Percentiles rank a stretch among this genome's conserved stretches.
phyloP scores from a whole-genome alignment of 2,113 vertebrate species.

The Larimichthys polyactis region DNA sequence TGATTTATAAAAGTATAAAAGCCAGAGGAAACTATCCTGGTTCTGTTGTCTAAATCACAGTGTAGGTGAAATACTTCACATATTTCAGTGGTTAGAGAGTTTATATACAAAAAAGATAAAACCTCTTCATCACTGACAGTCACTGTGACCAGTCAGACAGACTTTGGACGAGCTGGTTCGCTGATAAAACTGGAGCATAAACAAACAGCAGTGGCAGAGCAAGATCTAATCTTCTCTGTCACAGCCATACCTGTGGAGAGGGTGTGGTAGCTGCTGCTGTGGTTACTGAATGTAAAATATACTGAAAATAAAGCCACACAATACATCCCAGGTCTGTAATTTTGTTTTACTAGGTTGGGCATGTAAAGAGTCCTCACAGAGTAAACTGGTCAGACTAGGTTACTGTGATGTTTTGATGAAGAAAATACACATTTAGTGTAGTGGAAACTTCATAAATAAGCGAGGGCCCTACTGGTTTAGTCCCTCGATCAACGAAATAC shows the following conservation, averaged over 20 bases:
- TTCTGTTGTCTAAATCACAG: neutral
- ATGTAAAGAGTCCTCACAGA: neutral
- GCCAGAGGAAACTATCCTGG: no score
- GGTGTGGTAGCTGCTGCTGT: neutral
- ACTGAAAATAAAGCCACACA: neutral
- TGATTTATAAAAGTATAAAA: slow-evolving; percentile 19
- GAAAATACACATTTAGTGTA: no score
- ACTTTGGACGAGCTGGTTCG: slow-evolving; percentile 51
- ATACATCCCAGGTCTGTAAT: neutral
- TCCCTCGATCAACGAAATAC: no score
- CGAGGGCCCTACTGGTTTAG: no score
- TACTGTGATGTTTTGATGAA: neutral
- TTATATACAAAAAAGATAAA: neutral
- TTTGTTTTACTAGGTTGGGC: neutral
- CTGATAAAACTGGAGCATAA: slow-evolving; percentile 52
- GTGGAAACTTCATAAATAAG: no score
- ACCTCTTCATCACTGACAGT: neutral
- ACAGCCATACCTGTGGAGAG: neutral
- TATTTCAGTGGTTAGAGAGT: neutral
- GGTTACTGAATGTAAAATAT: slow-evolving; percentile 1
- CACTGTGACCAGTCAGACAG: slow-evolving; percentile 11
- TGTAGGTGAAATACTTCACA: neutral
- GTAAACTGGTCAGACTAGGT: neutral
- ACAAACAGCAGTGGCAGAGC: slow-evolving; percentile 32
- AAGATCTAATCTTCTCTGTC: slow-evolving; percentile 1